These are phyloP conservation scores for Nycteola revayana DNA, from an alignment of 2,888 invertebrate species.

Conservation along the genomic window DNA sequence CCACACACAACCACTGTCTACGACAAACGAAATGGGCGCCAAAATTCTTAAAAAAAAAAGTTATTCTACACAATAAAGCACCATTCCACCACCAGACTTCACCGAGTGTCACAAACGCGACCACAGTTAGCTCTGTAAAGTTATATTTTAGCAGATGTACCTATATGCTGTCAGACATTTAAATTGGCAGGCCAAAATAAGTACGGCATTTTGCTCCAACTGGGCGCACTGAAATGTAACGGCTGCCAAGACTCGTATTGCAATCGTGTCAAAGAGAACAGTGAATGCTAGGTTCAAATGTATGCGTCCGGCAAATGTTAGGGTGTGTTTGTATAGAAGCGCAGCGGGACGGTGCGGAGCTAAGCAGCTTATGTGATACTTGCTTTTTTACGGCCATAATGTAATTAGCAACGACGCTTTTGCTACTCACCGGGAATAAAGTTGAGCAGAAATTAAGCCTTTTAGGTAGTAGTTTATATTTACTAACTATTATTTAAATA, in stretches of 20 bases:
- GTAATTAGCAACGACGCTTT: too few relatives aligned
- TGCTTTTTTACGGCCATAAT: too few relatives aligned
- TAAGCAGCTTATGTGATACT: too few relatives aligned
- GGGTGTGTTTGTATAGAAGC: too few relatives aligned
- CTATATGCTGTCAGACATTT: conserved; percentile 57
- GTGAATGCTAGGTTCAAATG: too few relatives aligned
- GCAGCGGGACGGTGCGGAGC: too few relatives aligned
- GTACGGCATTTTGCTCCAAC: conserved; percentile 80
- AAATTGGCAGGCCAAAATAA: conserved; percentile 81
- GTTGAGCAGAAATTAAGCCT: too few relatives aligned
- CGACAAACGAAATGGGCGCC: conserved; percentile 50
- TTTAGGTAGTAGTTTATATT: too few relatives aligned
- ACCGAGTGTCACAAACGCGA: conserved; percentile 42
- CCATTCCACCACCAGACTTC: conserved; percentile 38
- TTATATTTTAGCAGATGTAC: conserved; percentile 43
- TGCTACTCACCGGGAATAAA: too few relatives aligned
- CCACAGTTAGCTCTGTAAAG: conserved; percentile 39
- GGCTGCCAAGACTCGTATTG: conserved; percentile 76
- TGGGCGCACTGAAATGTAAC: conserved; percentile 59
- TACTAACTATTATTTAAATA: too few relatives aligned
- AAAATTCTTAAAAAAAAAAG: conserved; percentile 36
- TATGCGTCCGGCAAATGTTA: too few relatives aligned
- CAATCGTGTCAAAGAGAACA: conserved; percentile 58
- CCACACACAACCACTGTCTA: conserved; percentile 36
- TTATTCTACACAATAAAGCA: conserved; percentile 30